Base-by-base conservation (phyloP, 2,113 vertebrate species). In the Reinhardtius hippoglossoides region DNA sequence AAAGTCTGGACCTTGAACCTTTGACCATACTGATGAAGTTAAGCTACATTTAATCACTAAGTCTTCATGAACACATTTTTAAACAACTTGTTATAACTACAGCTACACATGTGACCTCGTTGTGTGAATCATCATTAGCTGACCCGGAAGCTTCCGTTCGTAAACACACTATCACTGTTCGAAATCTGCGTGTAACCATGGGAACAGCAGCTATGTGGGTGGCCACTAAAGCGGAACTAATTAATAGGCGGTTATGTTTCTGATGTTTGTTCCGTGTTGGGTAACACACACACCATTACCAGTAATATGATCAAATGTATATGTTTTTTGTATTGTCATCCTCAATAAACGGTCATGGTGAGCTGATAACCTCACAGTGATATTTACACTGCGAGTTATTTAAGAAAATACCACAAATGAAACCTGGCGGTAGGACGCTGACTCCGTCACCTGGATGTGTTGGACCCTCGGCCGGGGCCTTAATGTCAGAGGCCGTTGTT, bases 151-250 rank as follows among this genome's bases (percentile, higher is more conserved):
- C 2, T 42, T 42, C 40, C 40, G 40, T 12, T 13, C 40, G 10
- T 10, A 4, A 13, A 42, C 40, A 42, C 40, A 12, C 2, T 42
- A 13, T 50, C 16, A 15, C 44, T 16, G 31, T 31, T 16, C 44
- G 4, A 59, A 23, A 14, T 23, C 20, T 37, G 40, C 14, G 0
- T 16, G 62, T 67, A 40, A 67, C 44, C 62, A 60, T 59, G 16
- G 62, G 23, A 67, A 67, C 69, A 4, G 31, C 10, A 10, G 24
- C 14, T 48, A 37, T 46, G 57, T 56, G n/a, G 46, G 57, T 59
- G 26, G 56, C 9, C 21, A 10, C 54, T 7, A 9, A 42, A 44
- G 56, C 63, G 23, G 61, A 74, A 52, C 66, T 52, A 57, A 69
- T 74, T 27, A 50, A 62, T 26, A 26, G 7, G n/a, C 1, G 54